These are phyloP conservation scores for Paracanthobrama guichenoti DNA, from an alignment of 2,113 vertebrate species.

Conservation along the genomic window DNA sequence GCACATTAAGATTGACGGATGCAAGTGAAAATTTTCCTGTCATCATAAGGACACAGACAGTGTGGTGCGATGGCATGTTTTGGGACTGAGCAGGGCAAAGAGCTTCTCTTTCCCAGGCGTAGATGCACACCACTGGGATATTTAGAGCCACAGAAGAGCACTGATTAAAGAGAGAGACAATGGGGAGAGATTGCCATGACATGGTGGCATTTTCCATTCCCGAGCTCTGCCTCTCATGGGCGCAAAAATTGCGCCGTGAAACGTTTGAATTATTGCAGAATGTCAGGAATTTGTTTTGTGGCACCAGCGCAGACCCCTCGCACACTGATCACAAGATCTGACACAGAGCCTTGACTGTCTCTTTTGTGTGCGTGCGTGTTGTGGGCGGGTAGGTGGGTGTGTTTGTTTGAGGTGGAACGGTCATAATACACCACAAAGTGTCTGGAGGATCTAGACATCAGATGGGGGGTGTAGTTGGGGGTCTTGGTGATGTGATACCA, in stretches of 20 bases:
- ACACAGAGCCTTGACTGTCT: conserved; percentile 59
- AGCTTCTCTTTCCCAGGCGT: conserved; percentile 77
- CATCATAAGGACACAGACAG: conserved; percentile 20
- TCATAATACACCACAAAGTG: conserved; percentile 24
- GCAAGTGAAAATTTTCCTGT: conserved; percentile 21
- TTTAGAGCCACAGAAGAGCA: conserved; percentile 69
- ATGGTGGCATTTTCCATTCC: conserved; percentile 75
- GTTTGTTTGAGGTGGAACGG: conserved; percentile 41
- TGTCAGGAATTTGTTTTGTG: conserved; percentile 77
- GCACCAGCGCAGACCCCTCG: conserved; percentile 73
- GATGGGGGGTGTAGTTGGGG: conserved; percentile 30
- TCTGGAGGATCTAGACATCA: conserved; percentile 38
- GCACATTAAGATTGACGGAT: not conserved
- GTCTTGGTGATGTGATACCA: conserved; percentile 70
- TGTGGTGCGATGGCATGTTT: conserved; percentile 61
- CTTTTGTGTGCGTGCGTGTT: conserved; percentile 51
- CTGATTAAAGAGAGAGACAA: conserved; percentile 81
- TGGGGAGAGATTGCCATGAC: conserved; percentile 69
- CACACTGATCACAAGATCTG: conserved; percentile 57
- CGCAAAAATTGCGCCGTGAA: conserved; percentile 74
- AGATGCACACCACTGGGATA: conserved; percentile 75
- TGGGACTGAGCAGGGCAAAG: conserved; percentile 64
- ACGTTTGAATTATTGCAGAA: conserved; percentile 79
- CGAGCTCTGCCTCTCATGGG: conserved; percentile 71
- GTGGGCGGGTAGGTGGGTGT: conserved; percentile 47